These are phyloP conservation scores for Oreochromis tanganicae DNA, from an alignment of 2,113 vertebrate species.

Conservation along the genomic window DNA sequence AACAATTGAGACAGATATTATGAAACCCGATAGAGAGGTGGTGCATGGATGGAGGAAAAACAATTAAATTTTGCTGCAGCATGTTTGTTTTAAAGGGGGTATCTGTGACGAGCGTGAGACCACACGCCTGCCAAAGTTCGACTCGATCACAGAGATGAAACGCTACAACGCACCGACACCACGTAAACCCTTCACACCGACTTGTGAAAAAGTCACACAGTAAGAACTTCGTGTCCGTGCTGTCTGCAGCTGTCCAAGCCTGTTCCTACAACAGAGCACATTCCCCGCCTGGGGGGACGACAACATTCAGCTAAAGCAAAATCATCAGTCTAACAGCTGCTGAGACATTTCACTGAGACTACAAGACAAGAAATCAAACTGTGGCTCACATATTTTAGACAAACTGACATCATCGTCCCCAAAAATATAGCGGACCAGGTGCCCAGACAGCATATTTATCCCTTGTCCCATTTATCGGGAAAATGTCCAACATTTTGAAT, in stretches of 20 bases:
- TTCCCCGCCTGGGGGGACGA: not conserved
- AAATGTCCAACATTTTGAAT: not conserved
- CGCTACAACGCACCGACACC: not conserved
- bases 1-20: not conserved
- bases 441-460: not conserved
- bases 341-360: not conserved
- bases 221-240: not conserved
- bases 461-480: not conserved
- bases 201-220: not conserved
- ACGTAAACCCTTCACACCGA: not conserved
- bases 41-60: not conserved
- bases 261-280: not conserved
- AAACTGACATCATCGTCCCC: not conserved
- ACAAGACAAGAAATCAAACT: not conserved
- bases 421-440: accelerated
- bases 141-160: not conserved
- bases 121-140: not conserved
- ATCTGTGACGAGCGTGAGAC: not conserved
- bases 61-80: accelerated
- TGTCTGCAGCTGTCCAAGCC: not conserved
- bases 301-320: not conserved
- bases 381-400: not conserved
- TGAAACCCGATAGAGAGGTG: not conserved
- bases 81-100: not conserved
- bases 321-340: not conserved